Evolutionary conservation across 2,113 vertebrate genomes (phyloP).

Genomic region (Castor canadensis): DNA sequence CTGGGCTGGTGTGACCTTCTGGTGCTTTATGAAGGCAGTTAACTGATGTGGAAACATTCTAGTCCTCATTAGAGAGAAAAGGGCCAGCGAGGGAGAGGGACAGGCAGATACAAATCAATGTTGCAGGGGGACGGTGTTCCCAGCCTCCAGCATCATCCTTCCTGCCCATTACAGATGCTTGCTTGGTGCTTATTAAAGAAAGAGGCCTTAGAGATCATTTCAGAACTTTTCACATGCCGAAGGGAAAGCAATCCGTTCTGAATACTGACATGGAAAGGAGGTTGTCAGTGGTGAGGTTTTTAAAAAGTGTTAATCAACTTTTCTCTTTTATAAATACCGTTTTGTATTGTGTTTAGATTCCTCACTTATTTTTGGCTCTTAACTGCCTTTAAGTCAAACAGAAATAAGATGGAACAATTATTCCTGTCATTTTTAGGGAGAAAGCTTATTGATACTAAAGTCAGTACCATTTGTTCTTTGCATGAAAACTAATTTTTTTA

Average conservation of each 20-base stretch:
- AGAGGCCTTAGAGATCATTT: background rate
- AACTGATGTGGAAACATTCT: slow-evolving; percentile 84
- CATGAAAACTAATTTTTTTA: slow-evolving; percentile 30
- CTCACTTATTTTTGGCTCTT: background rate
- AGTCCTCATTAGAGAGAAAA: slow-evolving; percentile 75
- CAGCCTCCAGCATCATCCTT: slow-evolving; percentile 35
- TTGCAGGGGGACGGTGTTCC: slow-evolving; percentile 35
- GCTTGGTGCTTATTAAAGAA: background rate
- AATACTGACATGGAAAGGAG: background rate
- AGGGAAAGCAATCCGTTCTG: background rate
- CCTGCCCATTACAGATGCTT: background rate
- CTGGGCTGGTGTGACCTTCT: slow-evolving; percentile 85
- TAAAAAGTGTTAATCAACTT: slow-evolving; percentile 46
- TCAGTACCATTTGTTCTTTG: background rate
- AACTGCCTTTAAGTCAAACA: slow-evolving; percentile 12
- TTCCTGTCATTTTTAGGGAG: background rate
- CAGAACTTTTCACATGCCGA: slow-evolving; percentile 41
- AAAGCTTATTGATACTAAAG: slow-evolving; percentile 8
- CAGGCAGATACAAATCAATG: slow-evolving; percentile 56
- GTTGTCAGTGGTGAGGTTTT: background rate
- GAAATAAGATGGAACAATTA: slow-evolving; percentile 9
- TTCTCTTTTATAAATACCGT: too few species aligned
- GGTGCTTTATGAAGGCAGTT: slow-evolving; percentile 81
- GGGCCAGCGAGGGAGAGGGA: slow-evolving; percentile 39
- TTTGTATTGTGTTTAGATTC: too few species aligned